Evolutionary conservation across 2,888 invertebrate genomes (phyloP).

Genomic region (Sinhomidia bicolor): DNA sequence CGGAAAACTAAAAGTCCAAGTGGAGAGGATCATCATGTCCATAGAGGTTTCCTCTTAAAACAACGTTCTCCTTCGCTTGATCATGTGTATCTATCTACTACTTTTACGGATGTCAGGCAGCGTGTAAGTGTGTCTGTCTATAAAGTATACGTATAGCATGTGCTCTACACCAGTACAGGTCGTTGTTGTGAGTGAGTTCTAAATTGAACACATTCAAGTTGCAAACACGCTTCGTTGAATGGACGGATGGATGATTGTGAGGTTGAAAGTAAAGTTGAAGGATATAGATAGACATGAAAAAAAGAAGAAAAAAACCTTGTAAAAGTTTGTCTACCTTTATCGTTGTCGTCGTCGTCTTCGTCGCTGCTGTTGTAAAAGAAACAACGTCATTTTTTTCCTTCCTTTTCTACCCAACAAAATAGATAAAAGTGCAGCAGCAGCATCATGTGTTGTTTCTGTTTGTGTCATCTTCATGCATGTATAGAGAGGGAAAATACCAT

Average conservation of each 20-base stretch:
- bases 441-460: slow-evolving; percentile 2
- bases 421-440: slow-evolving; percentile 50
- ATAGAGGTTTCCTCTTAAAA: slow-evolving; percentile 56
- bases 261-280: slow-evolving; percentile 72
- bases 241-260: slow-evolving; percentile 50
- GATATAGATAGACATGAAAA: slow-evolving; percentile 55
- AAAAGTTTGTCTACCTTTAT: slow-evolving; percentile 74
- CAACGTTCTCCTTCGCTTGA: slow-evolving; percentile 9
- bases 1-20: slow-evolving; percentile 53
- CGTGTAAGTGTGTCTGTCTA: background rate
- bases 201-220: slow-evolving; percentile 60
- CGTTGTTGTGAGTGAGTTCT: background rate
- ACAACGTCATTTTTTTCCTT: slow-evolving; percentile 55
- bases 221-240: slow-evolving; percentile 60
- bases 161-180: background rate
- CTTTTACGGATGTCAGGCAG: background rate
- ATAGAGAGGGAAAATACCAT: slow-evolving; percentile 15
- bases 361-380: slow-evolving; percentile 32
- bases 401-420: slow-evolving; percentile 11
- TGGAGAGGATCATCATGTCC: slow-evolving; percentile 63
- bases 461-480: too few relatives aligned
- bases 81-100: background rate
- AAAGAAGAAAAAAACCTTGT: slow-evolving; percentile 66
- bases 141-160: background rate
- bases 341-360: too few relatives aligned